phyloP scores from a whole-genome alignment of 1,140 invertebrate genomes.

The Drosophila virilis region DNA sequence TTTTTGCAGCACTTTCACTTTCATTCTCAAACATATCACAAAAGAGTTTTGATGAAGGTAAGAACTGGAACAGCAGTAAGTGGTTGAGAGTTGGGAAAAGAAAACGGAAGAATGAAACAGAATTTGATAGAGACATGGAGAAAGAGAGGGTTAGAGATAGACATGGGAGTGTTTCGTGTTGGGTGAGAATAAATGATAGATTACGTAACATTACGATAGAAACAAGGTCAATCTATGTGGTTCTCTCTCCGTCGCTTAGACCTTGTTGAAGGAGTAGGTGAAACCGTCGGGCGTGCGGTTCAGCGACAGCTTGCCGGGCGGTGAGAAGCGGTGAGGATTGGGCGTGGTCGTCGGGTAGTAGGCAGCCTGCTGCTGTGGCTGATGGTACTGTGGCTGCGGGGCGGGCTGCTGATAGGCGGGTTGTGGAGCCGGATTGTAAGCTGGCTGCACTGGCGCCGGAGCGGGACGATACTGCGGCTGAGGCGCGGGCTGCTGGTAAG shows the following conservation, averaged over 20 bases:
- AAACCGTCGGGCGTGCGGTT: conserved; percentile 94
- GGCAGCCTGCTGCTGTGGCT: conserved; percentile 80
- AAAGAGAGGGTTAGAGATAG: not conserved
- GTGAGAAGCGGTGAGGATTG: conserved; percentile 89
- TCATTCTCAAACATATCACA: conserved; percentile 77
- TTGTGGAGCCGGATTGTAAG: conserved; percentile 79
- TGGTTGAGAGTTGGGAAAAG: conserved; percentile 3
- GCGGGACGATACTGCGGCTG: conserved; percentile 78
- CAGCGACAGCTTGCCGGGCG: conserved; percentile 92
- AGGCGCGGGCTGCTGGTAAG: conserved; percentile 74
- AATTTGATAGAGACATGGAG: not conserved
- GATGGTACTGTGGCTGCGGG: conserved; percentile 83
- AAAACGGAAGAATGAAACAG: conserved; percentile 5
- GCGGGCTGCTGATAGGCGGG: conserved; percentile 82
- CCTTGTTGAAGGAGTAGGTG: conserved; percentile 91
- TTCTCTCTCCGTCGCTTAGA: conserved; percentile 65
- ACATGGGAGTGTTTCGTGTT: conserved; percentile 27
- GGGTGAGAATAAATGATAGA: conserved; percentile 25
- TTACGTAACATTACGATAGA: conserved; percentile 44
- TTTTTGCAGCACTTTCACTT: conserved; percentile 38
- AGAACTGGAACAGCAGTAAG: conserved; percentile 30
- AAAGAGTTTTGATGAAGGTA: conserved; percentile 73
- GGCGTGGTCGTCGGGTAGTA: conserved; percentile 87
- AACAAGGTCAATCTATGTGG: conserved; percentile 67
- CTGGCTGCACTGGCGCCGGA: conserved; percentile 63